Evolutionary conservation across 2,888 invertebrate species (phyloP).

Genomic region (Epicampocera succincta): DNA sequence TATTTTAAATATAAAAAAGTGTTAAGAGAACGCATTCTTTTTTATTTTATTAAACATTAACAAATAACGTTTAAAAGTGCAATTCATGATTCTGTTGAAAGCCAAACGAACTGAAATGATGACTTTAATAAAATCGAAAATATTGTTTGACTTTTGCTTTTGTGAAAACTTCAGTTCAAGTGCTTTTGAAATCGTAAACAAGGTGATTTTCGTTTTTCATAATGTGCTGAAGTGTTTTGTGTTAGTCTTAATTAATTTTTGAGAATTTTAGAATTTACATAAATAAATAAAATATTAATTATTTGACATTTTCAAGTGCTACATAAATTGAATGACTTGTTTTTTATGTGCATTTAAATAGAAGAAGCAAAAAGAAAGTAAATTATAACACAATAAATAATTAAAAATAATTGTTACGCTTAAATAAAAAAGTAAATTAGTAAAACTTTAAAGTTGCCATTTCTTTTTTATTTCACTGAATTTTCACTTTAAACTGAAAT

Average conservation of each 20-base stretch:
- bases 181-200: constrained; percentile 45
- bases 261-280: constrained; percentile 36
- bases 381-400: not conserved
- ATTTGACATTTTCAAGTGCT: constrained; percentile 53
- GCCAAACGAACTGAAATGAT: constrained; percentile 38
- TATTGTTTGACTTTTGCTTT: constrained; percentile 1
- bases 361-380: not conserved
- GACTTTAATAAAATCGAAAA: constrained; percentile 47
- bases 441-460: too few species aligned
- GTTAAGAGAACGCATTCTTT: not conserved
- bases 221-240: constrained; percentile 3
- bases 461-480: too few species aligned
- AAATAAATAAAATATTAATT: constrained; percentile 37
- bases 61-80: constrained; percentile 20
- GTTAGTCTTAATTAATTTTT: constrained; percentile 47
- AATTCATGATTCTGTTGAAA: constrained; percentile 57
- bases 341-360: too few species aligned
- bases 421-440: too few species aligned
- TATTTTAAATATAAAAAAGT: constrained; percentile 11
- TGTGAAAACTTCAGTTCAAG: constrained; percentile 42
- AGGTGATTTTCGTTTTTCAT: constrained; percentile 23
- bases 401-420: too few species aligned
- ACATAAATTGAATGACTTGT: constrained; percentile 8
- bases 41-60: not conserved
- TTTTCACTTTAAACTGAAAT: too few species aligned